A percentile compares a stretch with the other conserved stretches of the same genome.
phyloP scores from a whole-genome alignment of 2,888 invertebrate genomes.

The Melanostoma scalare region DNA sequence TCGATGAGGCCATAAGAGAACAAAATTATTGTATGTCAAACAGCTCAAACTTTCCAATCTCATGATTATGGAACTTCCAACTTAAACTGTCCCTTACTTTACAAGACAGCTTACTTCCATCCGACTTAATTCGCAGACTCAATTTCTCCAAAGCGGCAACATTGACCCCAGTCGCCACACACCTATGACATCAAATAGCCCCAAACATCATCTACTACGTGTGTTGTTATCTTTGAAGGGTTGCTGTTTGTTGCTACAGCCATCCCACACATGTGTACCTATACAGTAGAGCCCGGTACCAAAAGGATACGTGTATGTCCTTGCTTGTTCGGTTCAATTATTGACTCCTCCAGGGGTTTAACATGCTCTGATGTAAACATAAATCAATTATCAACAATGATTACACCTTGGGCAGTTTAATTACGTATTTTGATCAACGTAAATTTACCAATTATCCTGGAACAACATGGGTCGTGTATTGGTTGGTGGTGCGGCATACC shows the following conservation, averaged over 20 bases:
- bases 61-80: too few relatives aligned
- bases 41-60: too few relatives aligned
- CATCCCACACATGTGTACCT: slow-evolving; percentile 21
- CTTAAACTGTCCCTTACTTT: too few relatives aligned
- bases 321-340: slow-evolving; percentile 66
- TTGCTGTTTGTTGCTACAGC: slow-evolving; percentile 61
- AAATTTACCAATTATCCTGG: slow-evolving; percentile 65
- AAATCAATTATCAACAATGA: slow-evolving; percentile 76
- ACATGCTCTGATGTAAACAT: slow-evolving; percentile 74
- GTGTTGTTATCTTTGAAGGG: slow-evolving; percentile 54
- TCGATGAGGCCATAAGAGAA: too few relatives aligned
- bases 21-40: slow-evolving; percentile 2
- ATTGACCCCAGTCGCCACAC: not conserved
- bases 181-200: slow-evolving; percentile 13
- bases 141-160: not conserved
- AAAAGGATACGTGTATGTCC: slow-evolving; percentile 13
- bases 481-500: not conserved
- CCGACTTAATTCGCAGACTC: too few relatives aligned
- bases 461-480: slow-evolving; percentile 44
- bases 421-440: slow-evolving; percentile 73
- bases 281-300: not conserved
- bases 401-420: slow-evolving; percentile 75
- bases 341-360: slow-evolving; percentile 71
- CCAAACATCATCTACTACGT: slow-evolving; percentile 31
- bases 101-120: too few relatives aligned